These are phyloP conservation scores for Sclerurus mexicanus DNA, from an alignment of 2,113 vertebrate species.

Conservation along the genomic window DNA sequence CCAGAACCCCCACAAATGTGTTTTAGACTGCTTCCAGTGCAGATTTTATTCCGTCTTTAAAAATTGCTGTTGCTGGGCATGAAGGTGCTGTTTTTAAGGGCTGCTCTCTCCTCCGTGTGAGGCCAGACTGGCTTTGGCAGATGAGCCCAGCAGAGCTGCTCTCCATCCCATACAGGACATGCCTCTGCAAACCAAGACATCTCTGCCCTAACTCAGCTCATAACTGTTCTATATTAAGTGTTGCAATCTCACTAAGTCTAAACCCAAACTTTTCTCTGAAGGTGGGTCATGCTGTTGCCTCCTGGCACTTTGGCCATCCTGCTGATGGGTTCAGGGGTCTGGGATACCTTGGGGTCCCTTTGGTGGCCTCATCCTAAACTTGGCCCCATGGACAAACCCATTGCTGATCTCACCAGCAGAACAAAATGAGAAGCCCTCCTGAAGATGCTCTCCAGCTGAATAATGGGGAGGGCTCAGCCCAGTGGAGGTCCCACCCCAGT, in stretches of 20 bases:
- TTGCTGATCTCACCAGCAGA: background rate
- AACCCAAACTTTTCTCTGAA: background rate
- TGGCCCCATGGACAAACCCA: background rate
- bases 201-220: background rate
- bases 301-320: background rate
- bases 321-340: background rate
- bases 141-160: background rate
- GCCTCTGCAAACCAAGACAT: background rate
- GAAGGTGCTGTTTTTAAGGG: background rate
- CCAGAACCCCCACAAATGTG: background rate
- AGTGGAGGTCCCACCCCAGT: rapidly evolving
- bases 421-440: background rate
- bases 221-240: background rate
- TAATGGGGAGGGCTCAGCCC: rapidly evolving
- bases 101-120: background rate
- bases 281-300: rapidly evolving
- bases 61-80: background rate
- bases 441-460: background rate
- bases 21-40: background rate
- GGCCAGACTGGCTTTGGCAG: background rate
- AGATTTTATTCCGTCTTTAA: background rate
- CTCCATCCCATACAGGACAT: background rate
- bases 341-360: background rate
- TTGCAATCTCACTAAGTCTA: background rate
- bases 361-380: background rate